Base-by-base conservation (phyloP, 2,888 invertebrate genomes). In the Orchestes rusci region DNA sequence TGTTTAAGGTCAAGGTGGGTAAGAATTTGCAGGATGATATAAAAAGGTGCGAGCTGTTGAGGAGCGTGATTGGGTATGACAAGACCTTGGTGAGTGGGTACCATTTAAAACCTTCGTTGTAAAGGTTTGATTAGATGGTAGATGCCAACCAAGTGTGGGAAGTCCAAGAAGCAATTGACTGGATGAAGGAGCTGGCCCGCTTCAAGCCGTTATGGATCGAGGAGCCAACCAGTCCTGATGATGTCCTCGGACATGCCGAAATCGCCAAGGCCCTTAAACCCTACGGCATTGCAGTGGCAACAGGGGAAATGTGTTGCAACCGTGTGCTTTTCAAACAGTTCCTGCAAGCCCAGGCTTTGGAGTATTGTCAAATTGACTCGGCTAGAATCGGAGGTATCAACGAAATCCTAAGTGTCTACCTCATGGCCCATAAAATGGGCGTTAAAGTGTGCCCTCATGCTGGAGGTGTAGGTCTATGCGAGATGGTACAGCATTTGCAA, bases 361-460 rank as follows among this genome's bases (percentile, higher is more conserved):
- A 90, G 65, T 91, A 75, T 68, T 92, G 91, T 61, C 93, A 94
- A 72, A 85, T 94, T 45, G 93, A 94, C 70, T 80, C 89, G 0
- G 89, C 89, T 34, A 75, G 94, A 43, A 78, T 92, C 52, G 92
- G 90, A 1, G 90, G 90, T 3, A 74, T 92, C 45, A 93, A 91
- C 64, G 94, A 94, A 69, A 83, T 89, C 48, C 69, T 93, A 1
- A 74, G 89, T 0, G 86, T 93, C 10, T 88, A 91, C 60, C 73
- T 94, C 4, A 88, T 94, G 89, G 92, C 93, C 2, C 75, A 81
- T 17, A 92, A 91, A 70, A 72, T 84, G 23, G 77, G 80, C 62
- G 91, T 92, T 12, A 89, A 89, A 59, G 89, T 94, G 2, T 92
- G 91, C 63, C 93, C 94, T 0, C 93, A 94, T 70, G 92, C 91